Evolutionary conservation across 2,888 invertebrate species (phyloP).

Genomic region (Megamerina dolium): DNA sequence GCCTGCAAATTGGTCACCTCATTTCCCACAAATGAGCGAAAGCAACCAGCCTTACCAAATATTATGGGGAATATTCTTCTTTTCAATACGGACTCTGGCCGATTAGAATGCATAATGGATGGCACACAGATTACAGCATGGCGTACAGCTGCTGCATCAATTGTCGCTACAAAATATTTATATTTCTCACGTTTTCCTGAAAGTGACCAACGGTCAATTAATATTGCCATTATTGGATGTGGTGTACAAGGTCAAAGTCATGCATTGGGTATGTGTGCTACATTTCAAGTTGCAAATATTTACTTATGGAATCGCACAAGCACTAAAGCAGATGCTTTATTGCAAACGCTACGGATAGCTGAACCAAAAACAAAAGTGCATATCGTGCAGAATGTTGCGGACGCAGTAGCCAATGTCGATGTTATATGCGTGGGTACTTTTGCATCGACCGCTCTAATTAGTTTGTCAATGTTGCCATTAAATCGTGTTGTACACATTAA

Average conservation of each 20-base stretch:
- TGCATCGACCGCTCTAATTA: slow-evolving; percentile 51
- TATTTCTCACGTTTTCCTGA: slow-evolving; percentile 36
- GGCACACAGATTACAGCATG: slow-evolving; percentile 54
- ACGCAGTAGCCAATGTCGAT: slow-evolving; percentile 56
- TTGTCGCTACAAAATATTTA: slow-evolving; percentile 54
- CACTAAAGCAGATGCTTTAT: slow-evolving; percentile 40
- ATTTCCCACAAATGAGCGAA: slow-evolving; percentile 43
- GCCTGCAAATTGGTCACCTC: slow-evolving; percentile 53
- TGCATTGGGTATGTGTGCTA: slow-evolving; percentile 51
- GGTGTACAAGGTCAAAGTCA: slow-evolving; percentile 53
- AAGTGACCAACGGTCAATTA: slow-evolving; percentile 22
- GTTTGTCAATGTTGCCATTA: slow-evolving; percentile 52
- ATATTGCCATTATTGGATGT: slow-evolving; percentile 52
- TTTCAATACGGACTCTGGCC: slow-evolving; percentile 48
- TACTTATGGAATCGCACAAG: slow-evolving; percentile 55
- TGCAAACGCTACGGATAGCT: slow-evolving; percentile 31
- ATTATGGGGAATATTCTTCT: slow-evolving; percentile 51
- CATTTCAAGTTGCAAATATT: slow-evolving; percentile 51
- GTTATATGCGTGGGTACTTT: slow-evolving; percentile 59
- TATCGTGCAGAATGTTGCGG: slow-evolving; percentile 36
- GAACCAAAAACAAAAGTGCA: slow-evolving; percentile 15
- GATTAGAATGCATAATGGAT: slow-evolving; percentile 50
- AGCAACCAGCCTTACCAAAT: slow-evolving; percentile 42
- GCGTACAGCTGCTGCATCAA: slow-evolving; percentile 57
- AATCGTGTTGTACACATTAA: slow-evolving; percentile 55